These are phyloP conservation scores for Harpagoxenus sublaevis DNA, from an alignment of 2,888 invertebrate genomes.

Conservation along the genomic window DNA sequence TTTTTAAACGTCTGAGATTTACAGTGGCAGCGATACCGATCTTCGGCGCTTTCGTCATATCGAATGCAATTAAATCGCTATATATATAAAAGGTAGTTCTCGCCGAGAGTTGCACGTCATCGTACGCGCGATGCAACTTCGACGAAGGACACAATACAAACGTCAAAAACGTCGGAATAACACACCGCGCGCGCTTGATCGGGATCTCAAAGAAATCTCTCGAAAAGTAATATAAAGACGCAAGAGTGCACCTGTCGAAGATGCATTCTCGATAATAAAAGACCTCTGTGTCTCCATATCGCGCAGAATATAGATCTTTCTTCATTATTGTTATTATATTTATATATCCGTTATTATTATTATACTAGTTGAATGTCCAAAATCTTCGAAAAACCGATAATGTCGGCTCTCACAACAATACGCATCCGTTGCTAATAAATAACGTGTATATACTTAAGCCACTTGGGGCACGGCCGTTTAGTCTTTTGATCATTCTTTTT, in stretches of 20 bases:
- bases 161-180: constrained; percentile 40
- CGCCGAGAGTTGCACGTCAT: constrained; percentile 40
- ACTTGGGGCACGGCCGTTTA: constrained; percentile 25
- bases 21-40: constrained; percentile 68
- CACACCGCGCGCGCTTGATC: constrained; percentile 50
- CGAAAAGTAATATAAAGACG: constrained; percentile 47
- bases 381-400: constrained; percentile 51
- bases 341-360: constrained; percentile 34
- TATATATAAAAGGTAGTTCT: constrained; percentile 63
- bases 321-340: constrained; percentile 21
- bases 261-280: constrained; percentile 19
- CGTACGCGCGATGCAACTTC: constrained; percentile 34
- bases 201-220: constrained; percentile 35
- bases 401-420: constrained; percentile 36
- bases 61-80: constrained; percentile 70
- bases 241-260: constrained; percentile 42
- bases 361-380: constrained; percentile 47
- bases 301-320: constrained; percentile 24
- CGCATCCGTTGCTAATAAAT: constrained; percentile 48
- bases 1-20: constrained; percentile 59
- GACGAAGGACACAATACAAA: constrained; percentile 46
- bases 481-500: constrained; percentile 44
- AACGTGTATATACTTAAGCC: constrained; percentile 46
- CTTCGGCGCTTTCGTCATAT: constrained; percentile 68
- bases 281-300: constrained; percentile 8